Conservation (phyloP, 2,797 vertebrate genomes). For the Semotilus atromaculatus region DNA sequence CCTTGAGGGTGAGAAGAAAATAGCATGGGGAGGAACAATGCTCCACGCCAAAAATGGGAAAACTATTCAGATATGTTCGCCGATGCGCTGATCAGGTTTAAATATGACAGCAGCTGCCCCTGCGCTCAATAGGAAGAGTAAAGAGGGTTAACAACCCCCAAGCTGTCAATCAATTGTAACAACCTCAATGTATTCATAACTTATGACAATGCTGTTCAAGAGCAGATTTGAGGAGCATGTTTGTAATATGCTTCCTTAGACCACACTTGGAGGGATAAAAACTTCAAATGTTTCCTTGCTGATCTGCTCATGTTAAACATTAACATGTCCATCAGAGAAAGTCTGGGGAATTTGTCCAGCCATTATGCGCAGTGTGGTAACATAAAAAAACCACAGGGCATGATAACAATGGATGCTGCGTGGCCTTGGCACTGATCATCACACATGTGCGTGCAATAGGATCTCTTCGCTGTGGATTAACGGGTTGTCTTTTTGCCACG, state of each 20-base stretch:
- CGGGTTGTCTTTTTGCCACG: background rate
- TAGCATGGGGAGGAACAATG: constrained; percentile 72
- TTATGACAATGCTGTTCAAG: background rate
- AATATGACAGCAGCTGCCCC: constrained; percentile 74
- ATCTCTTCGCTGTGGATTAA: constrained; percentile 48
- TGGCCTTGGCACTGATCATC: constrained; percentile 28
- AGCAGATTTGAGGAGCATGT: background rate
- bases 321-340: background rate
- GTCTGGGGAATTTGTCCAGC: background rate
- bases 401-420: constrained; percentile 19
- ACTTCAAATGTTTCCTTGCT: background rate
- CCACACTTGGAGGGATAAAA: background rate
- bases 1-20: constrained; percentile 73
- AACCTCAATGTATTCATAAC: background rate
- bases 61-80: constrained; percentile 78
- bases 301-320: constrained; percentile 31
- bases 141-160: constrained; percentile 32
- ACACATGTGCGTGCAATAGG: constrained; percentile 1
- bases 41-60: constrained; percentile 81
- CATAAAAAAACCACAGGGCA: constrained; percentile 18
- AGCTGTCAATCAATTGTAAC: constrained; percentile 40
- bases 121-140: constrained; percentile 53
- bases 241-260: background rate
- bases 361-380: background rate
- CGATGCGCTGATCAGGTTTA: constrained; percentile 74